Percentiles rank a stretch among this genome's conserved stretches.
Conservation (phyloP, 2,888 invertebrate species). For the Ethmia dodecea region DNA sequence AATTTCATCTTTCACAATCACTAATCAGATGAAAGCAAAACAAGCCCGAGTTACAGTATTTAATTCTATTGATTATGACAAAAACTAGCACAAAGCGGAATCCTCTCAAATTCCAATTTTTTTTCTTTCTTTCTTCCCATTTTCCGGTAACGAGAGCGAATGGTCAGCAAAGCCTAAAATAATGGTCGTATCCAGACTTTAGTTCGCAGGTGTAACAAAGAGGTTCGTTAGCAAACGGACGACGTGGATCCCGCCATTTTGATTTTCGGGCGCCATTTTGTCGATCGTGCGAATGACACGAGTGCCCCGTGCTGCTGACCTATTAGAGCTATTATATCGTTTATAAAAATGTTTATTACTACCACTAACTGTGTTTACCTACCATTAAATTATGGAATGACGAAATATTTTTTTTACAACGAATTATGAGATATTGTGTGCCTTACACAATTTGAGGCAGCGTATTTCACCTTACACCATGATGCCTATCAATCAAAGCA, state of each 20-base stretch:
- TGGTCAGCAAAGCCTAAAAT: constrained; percentile 60
- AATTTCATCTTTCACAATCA: neutral
- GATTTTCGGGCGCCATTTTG: constrained; percentile 27
- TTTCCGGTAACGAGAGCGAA: constrained; percentile 30
- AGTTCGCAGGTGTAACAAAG: constrained; percentile 57
- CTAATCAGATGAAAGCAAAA: neutral
- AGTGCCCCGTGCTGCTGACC: neutral
- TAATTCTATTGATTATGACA: too few relatives aligned
- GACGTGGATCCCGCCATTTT: constrained; percentile 31
- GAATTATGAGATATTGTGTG: too few relatives aligned
- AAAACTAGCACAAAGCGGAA: too few relatives aligned
- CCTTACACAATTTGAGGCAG: too few relatives aligned
- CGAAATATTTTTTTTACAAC: too few relatives aligned
- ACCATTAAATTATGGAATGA: too few relatives aligned
- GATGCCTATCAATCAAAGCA: too few relatives aligned
- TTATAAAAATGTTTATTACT: too few relatives aligned
- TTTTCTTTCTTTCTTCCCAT: neutral
- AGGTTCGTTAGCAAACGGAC: constrained; percentile 53
- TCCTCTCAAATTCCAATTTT: neutral
- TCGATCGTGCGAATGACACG: neutral
- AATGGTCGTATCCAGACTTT: constrained; percentile 35
- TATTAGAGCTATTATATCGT: too few relatives aligned
- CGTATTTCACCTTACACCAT: too few relatives aligned
- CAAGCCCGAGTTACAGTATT: too few relatives aligned
- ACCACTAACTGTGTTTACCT: too few relatives aligned